Evolutionary conservation across 2,113 vertebrate species (phyloP).

Genomic region (Tricholaema leucomelas): DNA sequence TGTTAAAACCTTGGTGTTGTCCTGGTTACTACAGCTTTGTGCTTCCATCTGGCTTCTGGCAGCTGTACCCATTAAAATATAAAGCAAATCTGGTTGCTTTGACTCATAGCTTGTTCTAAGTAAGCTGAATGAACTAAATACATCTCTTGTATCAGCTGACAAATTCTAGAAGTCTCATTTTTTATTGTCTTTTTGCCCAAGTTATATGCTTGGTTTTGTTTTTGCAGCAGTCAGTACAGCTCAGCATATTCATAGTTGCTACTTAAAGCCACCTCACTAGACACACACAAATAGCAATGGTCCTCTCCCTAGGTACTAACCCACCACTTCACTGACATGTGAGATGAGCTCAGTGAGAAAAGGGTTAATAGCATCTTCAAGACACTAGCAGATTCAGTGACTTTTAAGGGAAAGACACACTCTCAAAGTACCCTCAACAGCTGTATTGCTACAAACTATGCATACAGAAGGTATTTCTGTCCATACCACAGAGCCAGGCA

Average conservation of each 20-base stretch:
- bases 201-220: neutral
- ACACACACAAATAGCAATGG: neutral
- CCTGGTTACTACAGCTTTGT: conserved; percentile 33
- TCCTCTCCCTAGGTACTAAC: neutral
- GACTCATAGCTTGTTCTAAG: neutral
- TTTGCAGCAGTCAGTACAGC: neutral
- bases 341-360: neutral
- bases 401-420: neutral
- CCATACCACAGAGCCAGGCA: fast-evolving
- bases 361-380: neutral
- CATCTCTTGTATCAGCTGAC: neutral
- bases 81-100: neutral
- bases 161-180: neutral
- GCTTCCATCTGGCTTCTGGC: neutral
- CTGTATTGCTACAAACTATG: neutral
- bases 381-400: neutral
- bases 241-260: neutral
- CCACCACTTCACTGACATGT: too few species aligned
- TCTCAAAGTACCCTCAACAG: neutral
- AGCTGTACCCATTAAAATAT: conserved; percentile 3
- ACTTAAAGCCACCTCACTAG: neutral
- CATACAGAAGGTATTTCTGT: fast-evolving
- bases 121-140: neutral
- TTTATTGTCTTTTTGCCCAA: neutral
- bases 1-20: conserved; percentile 27